Base-by-base conservation (phyloP, 2,797 vertebrate genomes). In the Denticeps clupeoides region DNA sequence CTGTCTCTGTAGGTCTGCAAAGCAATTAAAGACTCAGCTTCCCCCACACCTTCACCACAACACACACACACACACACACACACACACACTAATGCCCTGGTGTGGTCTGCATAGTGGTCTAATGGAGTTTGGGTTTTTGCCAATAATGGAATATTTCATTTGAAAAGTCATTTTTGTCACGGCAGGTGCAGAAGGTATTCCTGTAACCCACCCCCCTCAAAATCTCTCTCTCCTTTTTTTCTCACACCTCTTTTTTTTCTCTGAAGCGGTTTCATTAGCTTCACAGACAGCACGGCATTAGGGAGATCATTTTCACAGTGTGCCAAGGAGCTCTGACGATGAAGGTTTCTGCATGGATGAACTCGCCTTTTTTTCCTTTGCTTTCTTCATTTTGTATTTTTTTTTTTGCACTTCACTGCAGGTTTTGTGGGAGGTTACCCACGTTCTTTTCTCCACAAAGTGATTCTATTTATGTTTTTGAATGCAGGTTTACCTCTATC, bases 361-460 rank as follows among this genome's bases (percentile, higher is more conserved):
- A 24, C 41, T 21, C 27, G 16, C 8, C 3, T 38, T 7, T 7
- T 3, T 10, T 28, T 21, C 5, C 4, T 11, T 40, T 42, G 18
- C 7, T 43, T 23, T 35, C 24, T 43, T n/a, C 41, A 23, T 22
- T 47, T 41, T 47, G 8, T n/a, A n/a, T n/a, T n/a, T n/a, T n/a
- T n/a, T n/a, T n/a, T n/a, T n/a, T n/a, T n/a, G n/a, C n/a, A n/a
- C 10, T 29, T 2, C 3, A 11, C 27, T 11, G 10, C 27, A n/a
- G 2, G 11, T 28, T 32, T n/a, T 4, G 29, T n/a, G n/a, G n/a
- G n/a, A n/a, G n/a, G n/a, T n/a, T n/a, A n/a, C n/a, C n/a, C n/a
- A n/a, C n/a, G n/a, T n/a, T n/a, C n/a, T n/a, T n/a, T n/a, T n/a
- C n/a, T n/a, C n/a, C n/a, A n/a, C n/a, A n/a, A n/a, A n/a, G n/a